Base-by-base conservation (phyloP, 2,888 invertebrate genomes). In the Elegia similella region DNA sequence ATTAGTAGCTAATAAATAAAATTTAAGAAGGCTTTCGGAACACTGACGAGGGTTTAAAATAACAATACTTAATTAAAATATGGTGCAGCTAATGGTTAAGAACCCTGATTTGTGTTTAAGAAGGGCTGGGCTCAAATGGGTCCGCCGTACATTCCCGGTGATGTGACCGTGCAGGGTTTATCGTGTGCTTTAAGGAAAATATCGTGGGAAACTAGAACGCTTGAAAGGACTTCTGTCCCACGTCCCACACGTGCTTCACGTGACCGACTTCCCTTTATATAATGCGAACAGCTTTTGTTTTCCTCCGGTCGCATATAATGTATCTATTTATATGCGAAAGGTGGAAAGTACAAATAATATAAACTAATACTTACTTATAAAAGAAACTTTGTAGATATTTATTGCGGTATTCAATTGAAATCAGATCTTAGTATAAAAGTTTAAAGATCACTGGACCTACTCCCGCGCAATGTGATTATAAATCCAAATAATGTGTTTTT, bases 221-320 rank as follows among this genome's bases (percentile, higher is more conserved):
- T 38, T 38, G 38, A 12, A 38, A 38, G n/a, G 1, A 38, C 38
- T 38, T 38, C 1, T 38, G 38, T 38, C 38, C 38, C 38, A 38
- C 38, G 38, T 38, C 38, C 38, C 38, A 38, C 38, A 38, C 38
- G 38, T 12, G n/a, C 38, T 38, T 38, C 38, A 38, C 38, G 55
- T 59, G 54, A 48, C 44, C 15, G 44, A 54, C 44, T 44, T 38
- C 52, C 23, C 42, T 54, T 48, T 50, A 42, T 55, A 52, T 55
- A 12, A 38, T 38, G 38, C 38, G 38, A 38, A 47, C 42, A 58
- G 30, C 10, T 46, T 10, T 46, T 46, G 12, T 46, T 46, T 46
- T 17, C 16, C 23, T 23, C 16, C 17, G 10, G 16, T 17, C 30
- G 38, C 42, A 15, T 6, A 23, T 6, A 56, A 42, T 7, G 8